Conservation (phyloP, 1,140 invertebrate species). For the Drosophila kikkawai region DNA sequence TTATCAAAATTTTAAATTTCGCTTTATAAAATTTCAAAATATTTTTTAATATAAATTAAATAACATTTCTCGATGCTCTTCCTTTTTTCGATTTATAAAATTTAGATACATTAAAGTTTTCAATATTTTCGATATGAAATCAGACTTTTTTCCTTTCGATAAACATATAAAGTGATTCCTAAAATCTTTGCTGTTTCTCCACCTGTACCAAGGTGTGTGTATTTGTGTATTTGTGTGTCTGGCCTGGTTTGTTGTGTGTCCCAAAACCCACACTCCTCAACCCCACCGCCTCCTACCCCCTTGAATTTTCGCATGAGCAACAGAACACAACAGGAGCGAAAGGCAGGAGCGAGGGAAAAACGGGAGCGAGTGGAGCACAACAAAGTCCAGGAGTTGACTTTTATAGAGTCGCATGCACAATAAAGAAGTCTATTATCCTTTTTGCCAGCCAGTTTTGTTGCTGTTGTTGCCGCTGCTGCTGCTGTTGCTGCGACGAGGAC, state of each 20-base stretch:
- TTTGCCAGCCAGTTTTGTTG: slow-evolving; percentile 68
- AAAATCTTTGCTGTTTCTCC: background rate
- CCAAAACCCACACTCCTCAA: slow-evolving; percentile 1
- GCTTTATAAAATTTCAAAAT: too few relatives aligned
- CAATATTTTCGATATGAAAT: background rate
- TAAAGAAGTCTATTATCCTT: slow-evolving; percentile 85
- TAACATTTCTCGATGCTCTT: too few relatives aligned
- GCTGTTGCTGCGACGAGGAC: slow-evolving; percentile 49
- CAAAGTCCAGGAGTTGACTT: slow-evolving; percentile 84
- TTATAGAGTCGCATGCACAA: slow-evolving; percentile 85
- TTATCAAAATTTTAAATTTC: too few relatives aligned
- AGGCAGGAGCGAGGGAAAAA: slow-evolving; percentile 1
- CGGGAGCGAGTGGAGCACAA: slow-evolving; percentile 52
- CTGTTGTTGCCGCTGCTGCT: slow-evolving; percentile 55
- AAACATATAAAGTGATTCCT: background rate
- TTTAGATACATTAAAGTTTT: too few relatives aligned
- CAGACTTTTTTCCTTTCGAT: too few relatives aligned
- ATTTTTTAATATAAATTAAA: too few relatives aligned
- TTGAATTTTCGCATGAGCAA: slow-evolving; percentile 54
- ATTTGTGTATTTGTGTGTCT: slow-evolving; percentile 46
- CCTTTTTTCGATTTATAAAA: too few relatives aligned
- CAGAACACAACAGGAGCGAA: slow-evolving; percentile 42
- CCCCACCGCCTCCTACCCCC: background rate
- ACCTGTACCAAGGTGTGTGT: slow-evolving; percentile 27
- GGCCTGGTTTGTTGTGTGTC: slow-evolving; percentile 64